These are phyloP conservation scores for Chaenogobius annularis DNA, from an alignment of 2,113 vertebrate species.

Conservation along the genomic window DNA sequence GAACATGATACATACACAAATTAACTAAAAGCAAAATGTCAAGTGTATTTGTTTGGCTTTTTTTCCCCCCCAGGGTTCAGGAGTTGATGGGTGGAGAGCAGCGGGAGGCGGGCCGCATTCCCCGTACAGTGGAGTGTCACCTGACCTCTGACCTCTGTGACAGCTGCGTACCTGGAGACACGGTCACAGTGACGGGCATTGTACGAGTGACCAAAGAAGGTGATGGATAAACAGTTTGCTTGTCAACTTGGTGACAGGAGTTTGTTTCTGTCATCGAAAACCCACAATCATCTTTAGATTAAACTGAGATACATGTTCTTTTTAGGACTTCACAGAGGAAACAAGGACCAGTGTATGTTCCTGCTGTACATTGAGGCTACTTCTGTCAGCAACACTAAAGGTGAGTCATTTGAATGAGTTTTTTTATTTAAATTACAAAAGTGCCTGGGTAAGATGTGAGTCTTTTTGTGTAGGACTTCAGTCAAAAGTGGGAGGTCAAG, in stretches of 20 bases:
- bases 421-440: not conserved
- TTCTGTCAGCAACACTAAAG: conserved; percentile 94
- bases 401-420: conserved; percentile 37
- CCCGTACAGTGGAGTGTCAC: conserved; percentile 94
- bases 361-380: conserved; percentile 93
- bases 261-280: not conserved
- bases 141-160: conserved; percentile 93
- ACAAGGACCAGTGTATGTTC: conserved; percentile 97
- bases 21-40: not conserved
- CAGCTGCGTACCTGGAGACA: conserved; percentile 94
- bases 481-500: conserved; percentile 68
- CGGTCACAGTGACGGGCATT: conserved; percentile 86
- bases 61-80: conserved; percentile 82
- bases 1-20: not conserved
- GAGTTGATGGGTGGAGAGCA: conserved; percentile 91
- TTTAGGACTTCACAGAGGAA: conserved; percentile 84
- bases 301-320: not conserved
- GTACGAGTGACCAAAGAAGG: conserved; percentile 93
- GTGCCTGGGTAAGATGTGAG: not conserved
- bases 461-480: conserved; percentile 42
- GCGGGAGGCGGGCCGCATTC: conserved; percentile 91
- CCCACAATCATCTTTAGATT: not conserved
- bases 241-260: too few relatives aligned
- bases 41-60: not conserved
- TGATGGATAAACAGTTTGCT: conserved; percentile 40